Conservation (phyloP, 1,140 invertebrate species). For the Neocloeon triangulifer region DNA sequence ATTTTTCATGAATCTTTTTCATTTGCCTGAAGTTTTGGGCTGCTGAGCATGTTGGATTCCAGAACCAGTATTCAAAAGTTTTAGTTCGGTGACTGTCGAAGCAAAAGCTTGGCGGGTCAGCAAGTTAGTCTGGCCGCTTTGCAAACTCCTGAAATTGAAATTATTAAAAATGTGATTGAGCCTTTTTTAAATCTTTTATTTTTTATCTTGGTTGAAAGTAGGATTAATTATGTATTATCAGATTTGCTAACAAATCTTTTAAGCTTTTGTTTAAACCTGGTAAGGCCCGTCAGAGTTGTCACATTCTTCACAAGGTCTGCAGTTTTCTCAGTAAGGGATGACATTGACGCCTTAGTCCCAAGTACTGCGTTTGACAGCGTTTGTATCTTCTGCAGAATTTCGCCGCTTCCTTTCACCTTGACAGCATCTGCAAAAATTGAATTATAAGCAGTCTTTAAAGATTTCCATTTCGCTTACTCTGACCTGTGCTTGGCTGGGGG, state of each 20-base stretch:
- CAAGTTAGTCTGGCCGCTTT: slow-evolving; percentile 2
- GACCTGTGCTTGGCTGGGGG: too few relatives aligned
- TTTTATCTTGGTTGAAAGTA: too few relatives aligned
- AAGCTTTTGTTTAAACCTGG: too few relatives aligned
- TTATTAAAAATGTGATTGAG: too few relatives aligned
- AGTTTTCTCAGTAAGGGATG: slow-evolving; percentile 7
- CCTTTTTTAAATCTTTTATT: slow-evolving; percentile 1
- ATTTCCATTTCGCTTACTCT: too few relatives aligned
- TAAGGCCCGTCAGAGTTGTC: slow-evolving; percentile 10
- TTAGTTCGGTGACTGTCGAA: slow-evolving; percentile 2
- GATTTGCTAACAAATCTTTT: too few relatives aligned
- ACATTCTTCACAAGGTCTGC: slow-evolving; percentile 8
- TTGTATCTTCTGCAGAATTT: slow-evolving; percentile 10
- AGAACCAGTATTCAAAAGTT: not conserved
- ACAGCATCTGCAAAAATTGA: too few relatives aligned
- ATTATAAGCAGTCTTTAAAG: too few relatives aligned
- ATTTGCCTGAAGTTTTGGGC: not conserved
- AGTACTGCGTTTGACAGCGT: slow-evolving; percentile 9
- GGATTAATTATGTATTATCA: too few relatives aligned
- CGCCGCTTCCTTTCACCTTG: not conserved
- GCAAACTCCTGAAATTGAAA: not conserved
- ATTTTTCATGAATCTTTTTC: too few relatives aligned
- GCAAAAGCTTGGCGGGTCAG: slow-evolving; percentile 7
- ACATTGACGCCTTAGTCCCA: slow-evolving; percentile 9
- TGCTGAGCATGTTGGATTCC: not conserved